Evolutionary conservation across 2,113 vertebrate genomes (phyloP).

Genomic region (Xenus cinereus): DNA sequence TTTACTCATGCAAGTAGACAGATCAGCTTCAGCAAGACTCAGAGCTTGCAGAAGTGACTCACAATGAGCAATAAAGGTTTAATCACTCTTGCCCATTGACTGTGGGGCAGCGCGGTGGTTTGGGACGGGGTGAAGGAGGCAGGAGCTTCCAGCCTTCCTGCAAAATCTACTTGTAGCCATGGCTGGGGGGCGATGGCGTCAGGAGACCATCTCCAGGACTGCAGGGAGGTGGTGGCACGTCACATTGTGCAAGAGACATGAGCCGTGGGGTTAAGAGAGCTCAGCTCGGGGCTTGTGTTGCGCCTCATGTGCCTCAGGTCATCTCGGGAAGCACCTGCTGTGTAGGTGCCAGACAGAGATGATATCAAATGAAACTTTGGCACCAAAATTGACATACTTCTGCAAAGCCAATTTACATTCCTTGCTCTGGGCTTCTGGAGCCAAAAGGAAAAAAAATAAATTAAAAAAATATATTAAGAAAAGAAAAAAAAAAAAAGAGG

Average conservation of each 20-base stretch:
- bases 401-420: slow-evolving; percentile 49
- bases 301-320: background rate
- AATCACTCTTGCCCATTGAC: accelerated
- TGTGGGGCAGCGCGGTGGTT: accelerated
- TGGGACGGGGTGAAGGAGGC: background rate
- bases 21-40: background rate
- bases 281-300: background rate
- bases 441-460: background rate
- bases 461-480: background rate
- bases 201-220: background rate
- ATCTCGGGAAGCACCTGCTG: slow-evolving; percentile 28
- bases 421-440: slow-evolving; percentile 13
- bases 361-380: slow-evolving; percentile 8
- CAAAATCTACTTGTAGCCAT: background rate
- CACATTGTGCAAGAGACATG: accelerated
- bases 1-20: background rate
- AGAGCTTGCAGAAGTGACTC: accelerated
- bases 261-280: background rate
- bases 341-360: slow-evolving; percentile 51
- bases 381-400: background rate
- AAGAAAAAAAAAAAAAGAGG: background rate
- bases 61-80: accelerated
- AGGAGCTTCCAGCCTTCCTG: background rate
- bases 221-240: background rate
- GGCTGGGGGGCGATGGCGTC: accelerated